A percentile compares a stretch with the other conserved stretches of the same genome.
These are phyloP conservation scores for Neoaliturus tenellus DNA, from an alignment of 2,888 invertebrate species.

Conservation along the genomic window DNA sequence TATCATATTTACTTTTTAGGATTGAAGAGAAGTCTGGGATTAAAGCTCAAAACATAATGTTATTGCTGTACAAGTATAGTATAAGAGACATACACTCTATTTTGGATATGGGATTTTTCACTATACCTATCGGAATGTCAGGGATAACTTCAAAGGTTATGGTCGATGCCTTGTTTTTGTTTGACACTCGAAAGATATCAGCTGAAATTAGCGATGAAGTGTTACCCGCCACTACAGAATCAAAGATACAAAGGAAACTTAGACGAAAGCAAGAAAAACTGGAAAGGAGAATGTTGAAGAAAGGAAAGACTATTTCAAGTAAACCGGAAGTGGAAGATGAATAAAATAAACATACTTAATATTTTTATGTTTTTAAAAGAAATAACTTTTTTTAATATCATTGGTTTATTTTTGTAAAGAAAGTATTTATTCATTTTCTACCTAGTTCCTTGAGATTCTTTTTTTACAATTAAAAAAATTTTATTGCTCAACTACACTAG, in stretches of 20 bases:
- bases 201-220: conserved; percentile 4
- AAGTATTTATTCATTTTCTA: no score
- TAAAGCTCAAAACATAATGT: background rate
- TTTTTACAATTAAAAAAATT: no score
- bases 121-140: background rate
- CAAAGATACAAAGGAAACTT: background rate
- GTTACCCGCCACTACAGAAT: background rate
- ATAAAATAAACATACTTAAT: no score
- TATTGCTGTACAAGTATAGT: background rate
- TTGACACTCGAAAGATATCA: background rate
- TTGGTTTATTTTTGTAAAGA: no score
- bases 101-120: background rate
- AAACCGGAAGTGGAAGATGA: no score
- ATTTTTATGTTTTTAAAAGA: no score
- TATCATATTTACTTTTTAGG: background rate
- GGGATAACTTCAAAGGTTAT: background rate
- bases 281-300: background rate
- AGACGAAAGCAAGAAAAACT: background rate
- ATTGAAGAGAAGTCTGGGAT: conserved; percentile 16
- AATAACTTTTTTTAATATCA: no score
- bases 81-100: conserved; percentile 1
- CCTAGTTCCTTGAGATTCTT: no score
- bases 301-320: background rate
- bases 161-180: background rate
- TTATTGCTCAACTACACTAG: no score